A percentile compares a stretch with the other conserved stretches of the same genome.
Conservation (phyloP, 1,140 invertebrate genomes). For the Campodea augens region DNA sequence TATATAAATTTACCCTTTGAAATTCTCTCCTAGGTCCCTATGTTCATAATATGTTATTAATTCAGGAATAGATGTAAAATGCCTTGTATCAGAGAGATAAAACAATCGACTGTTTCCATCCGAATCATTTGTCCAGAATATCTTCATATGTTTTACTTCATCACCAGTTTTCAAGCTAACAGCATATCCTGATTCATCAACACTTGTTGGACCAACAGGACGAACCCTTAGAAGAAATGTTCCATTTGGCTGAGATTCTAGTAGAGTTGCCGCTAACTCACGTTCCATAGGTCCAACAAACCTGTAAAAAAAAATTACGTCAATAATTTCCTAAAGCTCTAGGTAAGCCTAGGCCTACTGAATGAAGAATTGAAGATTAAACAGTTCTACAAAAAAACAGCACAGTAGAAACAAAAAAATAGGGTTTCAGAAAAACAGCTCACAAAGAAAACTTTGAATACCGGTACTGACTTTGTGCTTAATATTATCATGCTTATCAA, state of each 20-base stretch:
- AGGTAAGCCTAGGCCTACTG: no score
- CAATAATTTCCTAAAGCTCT: no score
- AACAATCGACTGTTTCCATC: conserved; percentile 36
- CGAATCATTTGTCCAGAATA: conserved; percentile 34
- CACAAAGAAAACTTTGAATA: no score
- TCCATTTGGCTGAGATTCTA: conserved; percentile 61
- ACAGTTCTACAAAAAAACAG: no score
- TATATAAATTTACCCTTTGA: conserved; percentile 53
- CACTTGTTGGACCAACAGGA: conserved; percentile 29
- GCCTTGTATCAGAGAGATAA: conserved; percentile 72
- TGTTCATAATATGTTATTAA: conserved; percentile 77
- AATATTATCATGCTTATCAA: no score
- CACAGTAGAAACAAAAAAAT: no score
- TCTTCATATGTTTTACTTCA: conserved; percentile 80
- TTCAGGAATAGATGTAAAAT: conserved; percentile 73
- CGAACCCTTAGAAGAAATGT: conserved; percentile 74
- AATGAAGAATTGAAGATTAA: no score
- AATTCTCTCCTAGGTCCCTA: conserved; percentile 73
- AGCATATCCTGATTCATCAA: conserved; percentile 51
- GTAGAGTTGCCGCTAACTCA: conserved; percentile 49
- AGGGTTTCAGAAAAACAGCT: no score
- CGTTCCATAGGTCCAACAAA: conserved; percentile 78
- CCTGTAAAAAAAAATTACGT: conserved; percentile 21
- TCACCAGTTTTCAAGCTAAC: conserved; percentile 69
- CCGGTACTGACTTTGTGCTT: no score